A percentile compares a stretch with the other conserved stretches of the same genome.
Evolutionary conservation across 2,888 invertebrate species (phyloP).

Genomic region (Drepanosiphum platanoidis): DNA sequence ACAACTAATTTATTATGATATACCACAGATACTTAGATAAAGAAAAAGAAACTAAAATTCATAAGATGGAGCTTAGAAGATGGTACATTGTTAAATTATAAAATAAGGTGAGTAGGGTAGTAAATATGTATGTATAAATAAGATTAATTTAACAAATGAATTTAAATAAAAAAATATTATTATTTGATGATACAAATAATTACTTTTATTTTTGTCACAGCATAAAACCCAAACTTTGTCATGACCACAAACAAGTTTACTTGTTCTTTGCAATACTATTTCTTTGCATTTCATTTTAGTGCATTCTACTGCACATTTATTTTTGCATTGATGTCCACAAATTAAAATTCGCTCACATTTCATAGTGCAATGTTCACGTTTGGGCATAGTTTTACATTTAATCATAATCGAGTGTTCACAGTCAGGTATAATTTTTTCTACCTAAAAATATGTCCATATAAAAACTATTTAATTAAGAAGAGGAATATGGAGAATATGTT

Average conservation of each 20-base stretch:
- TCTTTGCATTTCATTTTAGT: slow-evolving; percentile 66
- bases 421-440: slow-evolving; percentile 63
- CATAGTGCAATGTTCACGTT: slow-evolving; percentile 67
- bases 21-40: too few relatives aligned
- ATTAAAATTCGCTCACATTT: slow-evolving; percentile 69
- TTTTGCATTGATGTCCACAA: slow-evolving; percentile 71
- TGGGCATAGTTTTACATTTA: slow-evolving; percentile 68
- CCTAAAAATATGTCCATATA: slow-evolving; percentile 39
- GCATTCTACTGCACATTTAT: slow-evolving; percentile 68
- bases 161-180: too few relatives aligned
- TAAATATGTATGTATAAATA: too few relatives aligned
- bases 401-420: slow-evolving; percentile 65
- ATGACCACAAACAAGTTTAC: slow-evolving; percentile 70
- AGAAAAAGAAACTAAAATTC: too few relatives aligned
- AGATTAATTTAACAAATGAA: too few relatives aligned
- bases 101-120: too few relatives aligned
- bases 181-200: too few relatives aligned
- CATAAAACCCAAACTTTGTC: slow-evolving; percentile 48
- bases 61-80: too few relatives aligned
- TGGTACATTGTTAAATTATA: too few relatives aligned
- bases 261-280: slow-evolving; percentile 65
- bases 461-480: too few relatives aligned
- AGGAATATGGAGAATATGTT: too few relatives aligned
- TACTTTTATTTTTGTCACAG: slow-evolving; percentile 63
- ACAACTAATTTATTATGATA: too few relatives aligned